Conservation (phyloP, 2,113 vertebrate species). For the Pollachius pollachius region DNA sequence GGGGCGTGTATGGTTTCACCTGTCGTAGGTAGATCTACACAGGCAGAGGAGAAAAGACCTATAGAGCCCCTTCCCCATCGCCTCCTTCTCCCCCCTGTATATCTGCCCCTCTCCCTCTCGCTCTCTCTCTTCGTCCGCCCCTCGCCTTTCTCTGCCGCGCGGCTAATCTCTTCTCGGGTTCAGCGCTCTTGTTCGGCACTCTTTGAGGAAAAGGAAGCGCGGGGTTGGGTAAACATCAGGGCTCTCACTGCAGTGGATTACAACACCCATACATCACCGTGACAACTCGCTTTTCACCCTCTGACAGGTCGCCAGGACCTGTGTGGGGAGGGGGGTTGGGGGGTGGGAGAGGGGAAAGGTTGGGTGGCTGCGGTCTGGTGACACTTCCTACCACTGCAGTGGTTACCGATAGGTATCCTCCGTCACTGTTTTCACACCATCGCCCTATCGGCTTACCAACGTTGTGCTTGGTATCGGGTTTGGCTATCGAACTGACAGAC, state of each 20-base stretch:
- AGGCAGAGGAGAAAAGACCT: constrained; percentile 62
- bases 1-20: constrained; percentile 61
- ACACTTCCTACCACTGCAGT: constrained; percentile 67
- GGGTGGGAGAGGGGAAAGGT: constrained; percentile 29
- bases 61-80: constrained; percentile 44
- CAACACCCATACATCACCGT: constrained; percentile 76
- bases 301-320: constrained; percentile 70
- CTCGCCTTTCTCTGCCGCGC: constrained; percentile 59
- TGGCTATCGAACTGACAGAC: no score
- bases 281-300: constrained; percentile 75
- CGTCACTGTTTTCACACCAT: constrained; percentile 62
- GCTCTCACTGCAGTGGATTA: constrained; percentile 75
- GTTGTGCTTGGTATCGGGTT: no score
- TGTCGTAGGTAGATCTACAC: constrained; percentile 58
- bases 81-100: constrained; percentile 19
- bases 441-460: constrained; percentile 38
- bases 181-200: constrained; percentile 66
- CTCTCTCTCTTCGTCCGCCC: constrained; percentile 36
- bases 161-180: constrained; percentile 78
- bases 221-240: constrained; percentile 75
- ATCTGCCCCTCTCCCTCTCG: background rate
- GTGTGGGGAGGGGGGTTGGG: constrained; percentile 32
- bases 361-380: constrained; percentile 54
- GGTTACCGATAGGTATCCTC: constrained; percentile 56
- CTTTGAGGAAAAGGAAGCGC: constrained; percentile 77